Base-by-base conservation (phyloP, 2,113 vertebrate genomes). In the Octodon degus region DNA sequence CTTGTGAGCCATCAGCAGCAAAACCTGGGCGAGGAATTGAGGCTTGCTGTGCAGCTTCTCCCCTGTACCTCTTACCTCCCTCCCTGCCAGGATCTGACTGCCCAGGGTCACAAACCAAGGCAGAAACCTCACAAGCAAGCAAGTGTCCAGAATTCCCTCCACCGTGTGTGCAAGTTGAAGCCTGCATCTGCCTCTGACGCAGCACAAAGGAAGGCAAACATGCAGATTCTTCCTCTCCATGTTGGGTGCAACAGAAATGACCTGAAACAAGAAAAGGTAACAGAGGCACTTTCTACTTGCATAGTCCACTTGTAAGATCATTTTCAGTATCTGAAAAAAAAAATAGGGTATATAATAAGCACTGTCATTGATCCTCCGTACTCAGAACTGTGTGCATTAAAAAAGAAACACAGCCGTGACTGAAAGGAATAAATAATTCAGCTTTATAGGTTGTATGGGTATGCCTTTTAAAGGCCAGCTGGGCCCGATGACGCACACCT, bases 141-240 rank as follows among this genome's bases (percentile, higher is more conserved):
- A 30, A 22, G 25, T 1, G 22, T 16, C 12, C n/a, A 40, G 63
- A 32, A 4, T 60, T 37, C 4, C 3, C 8, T 43, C 7, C 16
- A 19, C 10, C 2, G 10, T 20, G 37, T 1, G 40, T 2, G 5
- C 2, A 1, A 9, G 19, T 4, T 2, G 19, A 3, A 17, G 20
- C 1, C 2, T 50, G 2, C 1, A 8, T 22, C n/a, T 34, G 76
- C 25, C 76, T 53, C 24, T 60, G 7, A 1, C 6, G 10, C n/a
- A 12, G 13, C 16, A 50, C 8, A 30, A 20, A 34, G 13, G 5
- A 17, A 2, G 32, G 50, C 27, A 74, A 10, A 17, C 72, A 34
- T 47, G 19, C 10, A 81, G 24, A 0, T 0, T 22, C 37, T 47
- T 43, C n/a, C 47, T 30, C 58, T 53, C 0, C 11, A 4, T 11